Conservation (phyloP, 2,888 invertebrate species). For the Brachylomia viminalis region DNA sequence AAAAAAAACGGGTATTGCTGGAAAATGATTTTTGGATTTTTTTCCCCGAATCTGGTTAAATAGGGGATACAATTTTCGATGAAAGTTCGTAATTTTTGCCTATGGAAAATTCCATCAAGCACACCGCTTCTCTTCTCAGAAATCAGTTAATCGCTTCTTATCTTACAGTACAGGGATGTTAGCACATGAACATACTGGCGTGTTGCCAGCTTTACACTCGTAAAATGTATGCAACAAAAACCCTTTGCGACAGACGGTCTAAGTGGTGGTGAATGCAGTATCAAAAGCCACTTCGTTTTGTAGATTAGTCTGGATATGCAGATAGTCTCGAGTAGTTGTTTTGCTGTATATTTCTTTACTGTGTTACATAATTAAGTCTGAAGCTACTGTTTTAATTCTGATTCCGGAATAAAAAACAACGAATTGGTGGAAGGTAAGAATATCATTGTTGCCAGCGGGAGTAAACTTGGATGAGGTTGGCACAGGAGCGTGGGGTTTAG, state of each 20-base stretch:
- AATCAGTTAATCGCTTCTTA: conserved; percentile 7
- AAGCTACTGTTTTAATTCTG: background rate
- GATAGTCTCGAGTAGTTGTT: conserved; percentile 39
- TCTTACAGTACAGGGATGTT: conserved; percentile 18
- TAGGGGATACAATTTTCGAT: too few species aligned
- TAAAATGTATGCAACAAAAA: conserved; percentile 40
- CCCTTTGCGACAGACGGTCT: conserved; percentile 45
- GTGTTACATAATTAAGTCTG: background rate
- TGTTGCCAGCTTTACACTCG: conserved; percentile 39
- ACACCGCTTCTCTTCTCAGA: background rate
- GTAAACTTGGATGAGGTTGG: background rate
- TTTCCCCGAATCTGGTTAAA: too few species aligned
- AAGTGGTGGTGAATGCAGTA: conserved; percentile 48
- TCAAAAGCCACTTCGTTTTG: conserved; percentile 51
- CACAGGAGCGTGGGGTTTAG: background rate
- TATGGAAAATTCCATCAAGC: background rate
- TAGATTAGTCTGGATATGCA: conserved; percentile 33
- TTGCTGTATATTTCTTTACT: conserved; percentile 17
- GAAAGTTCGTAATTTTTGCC: background rate
- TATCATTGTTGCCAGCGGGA: background rate
- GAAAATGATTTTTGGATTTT: too few species aligned
- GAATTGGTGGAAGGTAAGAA: background rate
- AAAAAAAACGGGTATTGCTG: too few species aligned
- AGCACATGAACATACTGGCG: conserved; percentile 18
- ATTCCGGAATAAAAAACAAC: background rate